These are phyloP conservation scores for Philonicus albiceps DNA, from an alignment of 2,888 invertebrate genomes.

Conservation along the genomic window DNA sequence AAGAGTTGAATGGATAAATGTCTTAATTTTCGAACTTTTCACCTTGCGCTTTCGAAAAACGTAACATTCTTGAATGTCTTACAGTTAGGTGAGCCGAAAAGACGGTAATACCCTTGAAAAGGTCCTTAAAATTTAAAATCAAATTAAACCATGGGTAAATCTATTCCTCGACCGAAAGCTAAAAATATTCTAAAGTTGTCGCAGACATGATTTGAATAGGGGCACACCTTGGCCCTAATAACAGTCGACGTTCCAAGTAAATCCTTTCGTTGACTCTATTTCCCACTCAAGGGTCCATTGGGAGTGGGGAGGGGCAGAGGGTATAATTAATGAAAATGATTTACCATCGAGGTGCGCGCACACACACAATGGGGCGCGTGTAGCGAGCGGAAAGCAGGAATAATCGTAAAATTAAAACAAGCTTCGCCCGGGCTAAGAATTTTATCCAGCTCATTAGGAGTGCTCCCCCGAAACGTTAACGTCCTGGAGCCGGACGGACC, in stretches of 20 bases:
- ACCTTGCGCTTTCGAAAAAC: neutral
- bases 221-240: neutral
- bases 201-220: neutral
- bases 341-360: neutral
- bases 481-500: neutral
- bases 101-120: neutral
- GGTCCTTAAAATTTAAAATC: neutral
- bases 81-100: neutral
- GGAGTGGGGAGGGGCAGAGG: neutral
- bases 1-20: neutral
- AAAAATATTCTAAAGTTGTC: neutral
- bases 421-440: neutral
- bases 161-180: neutral
- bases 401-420: constrained; percentile 1
- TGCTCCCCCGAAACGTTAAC: neutral
- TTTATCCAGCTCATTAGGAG: constrained; percentile 27
- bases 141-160: neutral
- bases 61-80: neutral
- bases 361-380: neutral
- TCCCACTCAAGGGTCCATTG: neutral
- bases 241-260: neutral
- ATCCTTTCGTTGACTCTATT: neutral
- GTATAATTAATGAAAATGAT: constrained; percentile 18
- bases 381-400: neutral
- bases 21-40: neutral